A percentile compares a stretch with the other conserved stretches of the same genome.
Conservation (phyloP, 2,113 vertebrate species). For the Morone saxatilis region DNA sequence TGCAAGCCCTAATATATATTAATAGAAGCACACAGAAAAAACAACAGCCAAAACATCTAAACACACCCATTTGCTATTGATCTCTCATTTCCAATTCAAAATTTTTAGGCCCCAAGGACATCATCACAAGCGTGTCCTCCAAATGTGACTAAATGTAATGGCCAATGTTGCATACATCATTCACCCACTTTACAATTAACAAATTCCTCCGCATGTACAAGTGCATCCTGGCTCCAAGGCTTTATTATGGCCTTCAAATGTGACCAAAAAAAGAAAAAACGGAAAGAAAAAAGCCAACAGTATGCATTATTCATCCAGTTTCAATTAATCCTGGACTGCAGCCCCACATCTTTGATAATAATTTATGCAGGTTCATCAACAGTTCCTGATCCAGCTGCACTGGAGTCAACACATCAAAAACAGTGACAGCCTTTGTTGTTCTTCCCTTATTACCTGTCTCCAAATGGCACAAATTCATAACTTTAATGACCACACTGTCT, state of each 20-base stretch:
- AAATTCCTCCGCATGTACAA: slow-evolving; percentile 34
- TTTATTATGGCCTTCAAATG: slow-evolving; percentile 61
- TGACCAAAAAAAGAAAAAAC: slow-evolving; percentile 33
- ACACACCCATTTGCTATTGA: neutral
- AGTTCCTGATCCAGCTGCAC: slow-evolving; percentile 62
- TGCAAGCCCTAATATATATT: neutral
- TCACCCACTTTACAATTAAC: slow-evolving; percentile 29
- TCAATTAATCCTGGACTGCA: slow-evolving; percentile 73
- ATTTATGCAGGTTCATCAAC: slow-evolving; percentile 75
- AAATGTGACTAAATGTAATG: slow-evolving; percentile 11
- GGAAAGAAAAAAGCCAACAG: slow-evolving; percentile 37
- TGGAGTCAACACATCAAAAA: slow-evolving; percentile 69
- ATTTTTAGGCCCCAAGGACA: neutral
- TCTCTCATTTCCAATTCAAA: neutral
- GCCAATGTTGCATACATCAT: neutral
- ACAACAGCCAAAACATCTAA: neutral
- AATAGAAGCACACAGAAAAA: neutral
- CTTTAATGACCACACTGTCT: slow-evolving; percentile 6
- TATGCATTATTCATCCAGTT: slow-evolving; percentile 79
- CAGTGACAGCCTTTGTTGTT: slow-evolving; percentile 59
- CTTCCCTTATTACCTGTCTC: slow-evolving; percentile 32
- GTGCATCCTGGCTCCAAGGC: slow-evolving; percentile 39
- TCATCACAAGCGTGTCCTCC: slow-evolving; percentile 5
- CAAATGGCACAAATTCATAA: slow-evolving; percentile 34
- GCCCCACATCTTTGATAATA: slow-evolving; percentile 73